Evolutionary conservation across 2,113 vertebrate genomes (phyloP).

Genomic region (Gila orcuttii): DNA sequence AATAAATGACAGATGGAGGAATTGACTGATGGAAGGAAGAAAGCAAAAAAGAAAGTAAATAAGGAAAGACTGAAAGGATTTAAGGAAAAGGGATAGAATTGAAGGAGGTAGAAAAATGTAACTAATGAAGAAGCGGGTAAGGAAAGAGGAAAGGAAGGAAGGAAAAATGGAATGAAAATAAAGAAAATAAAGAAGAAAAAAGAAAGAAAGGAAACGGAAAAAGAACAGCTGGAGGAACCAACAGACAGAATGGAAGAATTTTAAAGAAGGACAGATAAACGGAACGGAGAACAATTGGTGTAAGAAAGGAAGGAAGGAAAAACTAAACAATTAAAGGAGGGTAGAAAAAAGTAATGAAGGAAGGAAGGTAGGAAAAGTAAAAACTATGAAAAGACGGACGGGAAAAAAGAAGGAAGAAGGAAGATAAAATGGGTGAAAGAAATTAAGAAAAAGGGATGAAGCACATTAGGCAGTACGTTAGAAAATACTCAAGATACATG

Average conservation of each 20-base stretch:
- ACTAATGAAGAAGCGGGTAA: neutral
- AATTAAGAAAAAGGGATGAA: neutral
- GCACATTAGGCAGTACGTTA: neutral
- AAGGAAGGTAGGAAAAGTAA: neutral
- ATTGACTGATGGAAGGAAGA: too few species aligned
- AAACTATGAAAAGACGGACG: neutral
- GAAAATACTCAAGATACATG: neutral
- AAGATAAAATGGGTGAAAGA: neutral
- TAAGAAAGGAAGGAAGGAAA: neutral
- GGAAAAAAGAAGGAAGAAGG: slow-evolving; percentile 38
- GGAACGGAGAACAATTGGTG: neutral
- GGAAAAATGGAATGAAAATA: neutral
- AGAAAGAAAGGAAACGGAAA: neutral
- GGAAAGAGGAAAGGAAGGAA: neutral
- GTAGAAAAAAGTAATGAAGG: neutral
- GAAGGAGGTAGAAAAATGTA: too few species aligned
- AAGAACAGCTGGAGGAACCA: neutral
- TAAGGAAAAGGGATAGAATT: too few species aligned
- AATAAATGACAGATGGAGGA: too few species aligned
- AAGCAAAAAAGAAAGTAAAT: too few species aligned
- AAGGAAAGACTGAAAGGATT: too few species aligned
- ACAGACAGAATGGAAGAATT: neutral
- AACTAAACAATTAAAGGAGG: neutral
- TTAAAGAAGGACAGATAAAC: neutral
- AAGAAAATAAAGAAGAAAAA: neutral